A percentile compares a stretch with the other conserved stretches of the same genome.
These are phyloP conservation scores for Heteromurus nitidus DNA, from an alignment of 2,888 invertebrate species.

Conservation along the genomic window DNA sequence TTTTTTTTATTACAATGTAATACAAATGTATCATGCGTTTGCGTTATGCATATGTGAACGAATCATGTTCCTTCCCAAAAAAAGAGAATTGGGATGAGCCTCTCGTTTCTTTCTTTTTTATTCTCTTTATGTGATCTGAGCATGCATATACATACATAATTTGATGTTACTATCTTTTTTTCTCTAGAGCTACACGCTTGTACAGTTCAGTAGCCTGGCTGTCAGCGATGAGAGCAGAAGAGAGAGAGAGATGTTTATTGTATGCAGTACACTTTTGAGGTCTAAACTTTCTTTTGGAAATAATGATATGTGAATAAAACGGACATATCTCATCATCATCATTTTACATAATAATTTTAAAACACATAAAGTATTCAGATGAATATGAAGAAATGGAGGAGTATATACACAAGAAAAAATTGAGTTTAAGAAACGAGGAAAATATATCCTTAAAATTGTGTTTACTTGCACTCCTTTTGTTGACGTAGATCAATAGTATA, in stretches of 20 bases:
- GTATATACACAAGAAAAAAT: background rate
- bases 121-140: background rate
- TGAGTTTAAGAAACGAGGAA: no score
- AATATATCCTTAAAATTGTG: no score
- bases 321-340: constrained; percentile 18
- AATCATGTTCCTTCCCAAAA: background rate
- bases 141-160: background rate
- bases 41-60: background rate
- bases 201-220: constrained; percentile 12
- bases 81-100: background rate
- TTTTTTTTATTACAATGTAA: constrained; percentile 9
- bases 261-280: no score
- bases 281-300: background rate
- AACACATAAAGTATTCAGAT: constrained; percentile 12
- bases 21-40: background rate
- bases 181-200: background rate
- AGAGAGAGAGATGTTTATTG: background rate
- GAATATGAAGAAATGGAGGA: background rate
- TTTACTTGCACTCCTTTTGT: no score
- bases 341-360: constrained; percentile 7
- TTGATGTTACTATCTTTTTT: no score
- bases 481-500: no score
- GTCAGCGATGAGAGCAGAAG: background rate
- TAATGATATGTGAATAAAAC: constrained; percentile 13
- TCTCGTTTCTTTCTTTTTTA: background rate